Percentiles rank a stretch among this genome's conserved stretches.
Conservation (phyloP, 1,140 invertebrate species). For the Arctopsyche grandis region DNA sequence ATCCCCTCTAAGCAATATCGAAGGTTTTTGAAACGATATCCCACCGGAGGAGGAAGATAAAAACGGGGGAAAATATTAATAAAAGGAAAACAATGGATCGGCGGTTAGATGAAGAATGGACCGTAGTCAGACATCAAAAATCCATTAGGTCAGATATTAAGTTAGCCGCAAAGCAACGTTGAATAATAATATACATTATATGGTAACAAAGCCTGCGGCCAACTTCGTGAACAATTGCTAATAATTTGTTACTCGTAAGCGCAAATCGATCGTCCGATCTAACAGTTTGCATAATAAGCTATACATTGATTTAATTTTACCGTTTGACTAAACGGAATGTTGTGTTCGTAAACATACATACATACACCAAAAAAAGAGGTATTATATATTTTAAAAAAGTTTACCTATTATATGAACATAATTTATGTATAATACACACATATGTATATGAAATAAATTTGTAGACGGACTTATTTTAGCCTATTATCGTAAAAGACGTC, state of each 20-base stretch:
- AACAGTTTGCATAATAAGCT: too few species aligned
- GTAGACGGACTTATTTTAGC: too few species aligned
- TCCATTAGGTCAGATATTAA: slow-evolving; percentile 39
- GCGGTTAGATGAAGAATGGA: not conserved
- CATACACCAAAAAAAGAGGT: too few species aligned
- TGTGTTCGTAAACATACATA: too few species aligned
- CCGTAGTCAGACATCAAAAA: slow-evolving; percentile 31
- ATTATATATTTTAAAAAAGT: too few species aligned
- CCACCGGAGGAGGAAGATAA: not conserved
- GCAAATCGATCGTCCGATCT: slow-evolving; percentile 7
- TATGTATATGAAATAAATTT: too few species aligned
- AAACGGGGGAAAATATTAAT: not conserved
- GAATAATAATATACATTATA: slow-evolving; percentile 31
- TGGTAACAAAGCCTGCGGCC: slow-evolving; percentile 5
- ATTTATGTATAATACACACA: too few species aligned
- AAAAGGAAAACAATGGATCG: slow-evolving; percentile 4
- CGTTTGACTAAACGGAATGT: too few species aligned
- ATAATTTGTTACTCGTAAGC: slow-evolving; percentile 15
- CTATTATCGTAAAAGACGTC: too few species aligned
- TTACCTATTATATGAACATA: too few species aligned
- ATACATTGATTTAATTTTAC: too few species aligned
- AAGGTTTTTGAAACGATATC: not conserved
- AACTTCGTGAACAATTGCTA: slow-evolving; percentile 16
- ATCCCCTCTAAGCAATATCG: not conserved
- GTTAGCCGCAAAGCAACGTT: slow-evolving; percentile 13